Evolutionary conservation across 1,140 invertebrate genomes (phyloP), one percentile per base, ranked within the genome.

Genomic region (Heterodera carotae): DNA sequence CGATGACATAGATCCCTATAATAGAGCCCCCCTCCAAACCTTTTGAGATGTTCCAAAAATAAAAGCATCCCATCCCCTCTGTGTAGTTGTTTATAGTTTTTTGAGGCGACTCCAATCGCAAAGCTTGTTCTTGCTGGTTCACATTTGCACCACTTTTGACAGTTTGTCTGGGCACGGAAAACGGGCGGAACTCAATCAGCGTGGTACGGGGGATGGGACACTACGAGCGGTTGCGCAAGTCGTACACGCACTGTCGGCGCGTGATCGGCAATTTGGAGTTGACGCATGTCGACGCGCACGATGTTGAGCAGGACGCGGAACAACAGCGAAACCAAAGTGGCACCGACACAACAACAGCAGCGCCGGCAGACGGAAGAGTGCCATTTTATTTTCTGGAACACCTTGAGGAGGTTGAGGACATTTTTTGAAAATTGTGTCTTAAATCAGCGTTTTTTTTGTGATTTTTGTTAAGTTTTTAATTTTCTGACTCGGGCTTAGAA

Each of bases 131-230:
- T n/a, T n/a, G n/a, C n/a, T n/a, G n/a, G n/a, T n/a, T n/a, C n/a
- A 43, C 39, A 43, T 43, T 43, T 8, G 6, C 39, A 43, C 0
- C 0, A 43, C 39, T 53, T 53, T 53, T 18, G 7, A 53, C 56
- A 81, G 80, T 81, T 36, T 81, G 80, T 68, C 79, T 81, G 8
- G 80, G 80, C 56, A 84, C 80, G 5, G 82, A 84, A 29, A 84
- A 81, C 66, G 77, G 82, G 5, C 67, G 82, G 29, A 81, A 74
- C 64, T 60, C 31, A 3, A 82, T 81, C n/a, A 36, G 27, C 15
- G 60, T 81, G n/a, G 71, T 27, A 15, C 43, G 25, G 2, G 76
- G 82, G 33, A 69, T 69, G 60, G 81, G 76, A 7, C 80, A 82
- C 69, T 81, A 81, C 33, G 48, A 79, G 64, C 31, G 67, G 18